Conservation (phyloP, 2,113 vertebrate species). For the Zapus hudsonius region DNA sequence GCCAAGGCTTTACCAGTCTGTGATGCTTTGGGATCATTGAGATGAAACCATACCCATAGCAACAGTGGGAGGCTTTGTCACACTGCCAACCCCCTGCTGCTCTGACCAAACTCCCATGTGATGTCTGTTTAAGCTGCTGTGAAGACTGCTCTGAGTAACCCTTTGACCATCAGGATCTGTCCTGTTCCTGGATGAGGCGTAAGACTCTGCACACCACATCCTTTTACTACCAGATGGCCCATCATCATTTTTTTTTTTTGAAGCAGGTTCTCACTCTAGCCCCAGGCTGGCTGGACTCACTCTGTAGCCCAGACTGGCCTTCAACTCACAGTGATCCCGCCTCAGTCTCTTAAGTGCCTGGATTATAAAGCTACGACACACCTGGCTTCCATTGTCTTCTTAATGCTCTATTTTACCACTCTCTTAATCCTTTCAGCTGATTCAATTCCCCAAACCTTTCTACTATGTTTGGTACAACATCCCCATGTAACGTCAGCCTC, state of each 20-base stretch:
- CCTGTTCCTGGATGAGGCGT: background rate
- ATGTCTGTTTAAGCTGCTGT: constrained; percentile 32
- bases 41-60: constrained; percentile 9
- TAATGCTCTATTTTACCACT: background rate
- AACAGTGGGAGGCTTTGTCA: background rate
- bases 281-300: no score
- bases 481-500: background rate
- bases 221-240: background rate
- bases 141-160: background rate
- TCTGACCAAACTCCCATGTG: constrained; percentile 19
- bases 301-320: no score
- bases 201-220: background rate
- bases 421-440: background rate
- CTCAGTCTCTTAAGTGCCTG: no score
- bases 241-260: background rate
- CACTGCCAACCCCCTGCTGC: background rate
- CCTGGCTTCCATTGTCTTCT: background rate
- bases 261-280: no score
- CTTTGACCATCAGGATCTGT: background rate
- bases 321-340: no score
- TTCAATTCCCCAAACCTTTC: background rate
- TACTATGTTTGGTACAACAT: background rate
- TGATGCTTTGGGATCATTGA: constrained; percentile 19
- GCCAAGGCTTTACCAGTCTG: background rate
- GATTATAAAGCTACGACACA: no score